phyloP scores from a whole-genome alignment of 2,113 vertebrate species.

The Chitala chitala region DNA sequence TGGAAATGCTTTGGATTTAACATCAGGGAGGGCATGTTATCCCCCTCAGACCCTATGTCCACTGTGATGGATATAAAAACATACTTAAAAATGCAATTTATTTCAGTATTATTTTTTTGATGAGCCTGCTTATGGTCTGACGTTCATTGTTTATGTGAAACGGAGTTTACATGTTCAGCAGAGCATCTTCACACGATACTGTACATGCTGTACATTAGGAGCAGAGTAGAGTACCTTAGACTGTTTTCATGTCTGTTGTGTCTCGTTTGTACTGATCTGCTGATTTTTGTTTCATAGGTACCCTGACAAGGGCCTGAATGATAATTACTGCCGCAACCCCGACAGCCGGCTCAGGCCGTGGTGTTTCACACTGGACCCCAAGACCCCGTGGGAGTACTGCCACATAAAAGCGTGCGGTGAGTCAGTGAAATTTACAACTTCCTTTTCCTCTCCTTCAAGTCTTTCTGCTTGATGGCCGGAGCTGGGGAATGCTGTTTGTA shows the following conservation, averaged over 20 bases:
- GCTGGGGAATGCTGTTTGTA: constrained; percentile 19
- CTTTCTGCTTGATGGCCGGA: background rate
- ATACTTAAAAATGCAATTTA: too few relatives aligned
- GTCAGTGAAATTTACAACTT: constrained; percentile 68
- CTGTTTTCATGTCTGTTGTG: background rate
- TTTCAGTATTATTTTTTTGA: too few relatives aligned
- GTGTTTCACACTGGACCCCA: constrained; percentile 93
- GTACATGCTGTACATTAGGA: too few relatives aligned
- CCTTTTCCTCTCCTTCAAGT: constrained; percentile 44
- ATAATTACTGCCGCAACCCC: constrained; percentile 98
- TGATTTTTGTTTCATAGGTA: constrained; percentile 68
- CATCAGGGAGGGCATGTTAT: background rate
- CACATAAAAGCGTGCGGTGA: constrained; percentile 90
- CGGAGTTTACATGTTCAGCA: too few relatives aligned
- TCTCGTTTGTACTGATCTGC: background rate
- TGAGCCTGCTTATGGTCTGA: too few relatives aligned
- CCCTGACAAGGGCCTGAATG: constrained; percentile 85
- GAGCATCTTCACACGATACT: too few relatives aligned
- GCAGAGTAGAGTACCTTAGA: too few relatives aligned
- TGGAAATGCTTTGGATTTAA: constrained; percentile 5
- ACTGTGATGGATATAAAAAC: too few relatives aligned
- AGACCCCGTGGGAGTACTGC: constrained; percentile 91
- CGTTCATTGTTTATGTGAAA: too few relatives aligned
- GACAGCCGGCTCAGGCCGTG: constrained; percentile 85
- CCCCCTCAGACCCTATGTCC: too few relatives aligned